A percentile compares a stretch with the other conserved stretches of the same genome.
These are phyloP conservation scores for Temnothorax ravouxi DNA, from an alignment of 2,888 invertebrate genomes.

Conservation along the genomic window DNA sequence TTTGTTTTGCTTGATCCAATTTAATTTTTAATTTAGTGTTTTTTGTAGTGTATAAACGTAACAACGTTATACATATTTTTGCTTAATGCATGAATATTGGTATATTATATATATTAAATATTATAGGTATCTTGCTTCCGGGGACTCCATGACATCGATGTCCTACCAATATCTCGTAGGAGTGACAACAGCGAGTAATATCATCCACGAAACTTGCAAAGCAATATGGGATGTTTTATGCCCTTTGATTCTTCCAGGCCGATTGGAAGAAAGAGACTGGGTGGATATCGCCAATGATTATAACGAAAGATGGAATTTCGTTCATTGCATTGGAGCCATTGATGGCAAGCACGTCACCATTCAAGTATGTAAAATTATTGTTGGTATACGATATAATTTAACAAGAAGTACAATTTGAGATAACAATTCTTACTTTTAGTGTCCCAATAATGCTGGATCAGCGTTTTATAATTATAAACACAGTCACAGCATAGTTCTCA, in stretches of 20 bases:
- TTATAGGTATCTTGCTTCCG: neutral
- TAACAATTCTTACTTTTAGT: neutral
- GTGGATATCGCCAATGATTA: neutral
- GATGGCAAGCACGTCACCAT: constrained; percentile 11
- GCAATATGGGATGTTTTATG: neutral
- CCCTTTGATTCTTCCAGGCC: neutral
- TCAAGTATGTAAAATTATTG: neutral
- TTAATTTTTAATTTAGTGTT: too few species aligned
- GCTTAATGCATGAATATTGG: too few species aligned
- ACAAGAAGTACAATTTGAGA: neutral
- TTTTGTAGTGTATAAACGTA: too few species aligned
- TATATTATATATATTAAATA: too few species aligned
- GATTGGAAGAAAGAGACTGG: neutral
- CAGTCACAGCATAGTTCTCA: neutral
- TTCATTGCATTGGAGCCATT: neutral
- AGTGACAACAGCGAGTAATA: neutral
- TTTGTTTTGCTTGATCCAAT: neutral
- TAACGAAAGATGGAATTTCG: neutral
- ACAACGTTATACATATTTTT: too few species aligned
- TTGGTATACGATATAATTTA: neutral
- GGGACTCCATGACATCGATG: neutral
- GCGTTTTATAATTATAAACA: neutral
- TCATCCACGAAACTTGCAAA: neutral
- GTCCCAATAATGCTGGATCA: constrained; percentile 4
- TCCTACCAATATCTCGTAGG: neutral